phyloP scores from a whole-genome alignment of 2,888 invertebrate genomes.

The Oligia strigilis region DNA sequence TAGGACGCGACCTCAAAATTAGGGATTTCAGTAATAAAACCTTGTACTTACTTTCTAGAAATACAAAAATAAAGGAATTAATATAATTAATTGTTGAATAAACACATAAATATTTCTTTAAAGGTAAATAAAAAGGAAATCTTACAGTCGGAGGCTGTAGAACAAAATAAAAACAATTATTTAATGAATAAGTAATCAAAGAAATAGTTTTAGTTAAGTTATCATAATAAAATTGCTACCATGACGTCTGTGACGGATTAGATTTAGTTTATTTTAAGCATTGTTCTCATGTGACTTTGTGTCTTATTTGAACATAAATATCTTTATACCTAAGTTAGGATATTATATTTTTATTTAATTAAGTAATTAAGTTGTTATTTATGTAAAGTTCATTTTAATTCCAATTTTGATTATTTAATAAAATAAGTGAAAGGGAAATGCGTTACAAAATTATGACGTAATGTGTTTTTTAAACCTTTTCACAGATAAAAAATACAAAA shows the following conservation, averaged over 20 bases:
- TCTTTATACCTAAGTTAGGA: background rate
- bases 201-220: background rate
- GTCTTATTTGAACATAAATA: too few species aligned
- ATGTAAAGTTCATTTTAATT: background rate
- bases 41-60: conserved; percentile 16
- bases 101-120: background rate
- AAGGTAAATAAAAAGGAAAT: background rate
- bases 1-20: background rate
- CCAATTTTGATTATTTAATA: background rate
- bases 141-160: background rate
- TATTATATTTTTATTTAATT: background rate
- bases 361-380: background rate
- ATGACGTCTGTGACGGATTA: too few species aligned
- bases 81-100: background rate
- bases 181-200: background rate
- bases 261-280: too few species aligned
- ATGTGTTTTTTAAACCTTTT: background rate
- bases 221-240: too few species aligned
- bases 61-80: background rate
- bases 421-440: background rate
- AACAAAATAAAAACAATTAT: background rate
- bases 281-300: too few species aligned
- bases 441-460: background rate
- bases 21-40: background rate
- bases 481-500: background rate